phyloP scores from a whole-genome alignment of 2,113 vertebrate species.

The Actenoides hombroni region DNA sequence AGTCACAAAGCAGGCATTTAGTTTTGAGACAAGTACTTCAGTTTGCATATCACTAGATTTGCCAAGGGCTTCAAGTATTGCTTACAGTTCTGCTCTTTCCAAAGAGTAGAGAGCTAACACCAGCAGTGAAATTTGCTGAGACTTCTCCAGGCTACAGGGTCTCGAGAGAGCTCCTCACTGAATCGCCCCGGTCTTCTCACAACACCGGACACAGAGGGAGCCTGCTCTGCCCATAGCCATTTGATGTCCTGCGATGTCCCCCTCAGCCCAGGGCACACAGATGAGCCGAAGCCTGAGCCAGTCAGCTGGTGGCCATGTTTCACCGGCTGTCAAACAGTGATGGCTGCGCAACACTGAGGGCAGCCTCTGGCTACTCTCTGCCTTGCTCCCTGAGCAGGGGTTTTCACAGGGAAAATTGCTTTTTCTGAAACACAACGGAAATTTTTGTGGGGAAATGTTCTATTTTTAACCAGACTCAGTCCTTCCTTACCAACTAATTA shows the following conservation, averaged over 20 bases:
- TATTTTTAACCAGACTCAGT: neutral
- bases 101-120: neutral
- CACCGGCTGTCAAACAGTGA: rapidly evolving
- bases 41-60: neutral
- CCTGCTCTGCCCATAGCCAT: rapidly evolving
- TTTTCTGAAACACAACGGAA: neutral
- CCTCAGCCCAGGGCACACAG: rapidly evolving
- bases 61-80: neutral
- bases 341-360: rapidly evolving
- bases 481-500: neutral
- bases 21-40: neutral
- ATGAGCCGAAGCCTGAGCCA: rapidly evolving
- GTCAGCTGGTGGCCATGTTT: rapidly evolving
- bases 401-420: neutral
- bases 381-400: neutral
- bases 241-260: neutral
- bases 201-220: rapidly evolving
- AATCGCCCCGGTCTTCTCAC: neutral
- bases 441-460: neutral
- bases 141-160: rapidly evolving
- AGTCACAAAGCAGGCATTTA: neutral
- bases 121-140: neutral
- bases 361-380: neutral
- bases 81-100: neutral
- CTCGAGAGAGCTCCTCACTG: neutral